Percentiles rank a stretch among this genome's conserved stretches.
Conservation (phyloP, 2,888 invertebrate species). For the Epinotia brunnichana region DNA sequence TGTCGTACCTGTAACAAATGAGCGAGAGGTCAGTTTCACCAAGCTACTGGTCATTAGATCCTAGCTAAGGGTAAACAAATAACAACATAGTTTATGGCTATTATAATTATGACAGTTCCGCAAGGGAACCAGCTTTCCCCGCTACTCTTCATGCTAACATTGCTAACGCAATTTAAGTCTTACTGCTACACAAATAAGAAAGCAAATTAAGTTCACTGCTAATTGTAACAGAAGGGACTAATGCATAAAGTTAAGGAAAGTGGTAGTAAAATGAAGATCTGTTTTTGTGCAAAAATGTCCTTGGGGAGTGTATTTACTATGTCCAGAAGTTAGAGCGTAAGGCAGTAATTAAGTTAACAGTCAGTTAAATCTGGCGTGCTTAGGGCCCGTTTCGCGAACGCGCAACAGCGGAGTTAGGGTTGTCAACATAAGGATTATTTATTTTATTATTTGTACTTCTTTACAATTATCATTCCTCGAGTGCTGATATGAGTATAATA, state of each 20-base stretch:
- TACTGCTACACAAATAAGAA: slow-evolving; percentile 17
- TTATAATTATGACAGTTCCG: slow-evolving; percentile 36
- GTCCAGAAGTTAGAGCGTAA: slow-evolving; percentile 43
- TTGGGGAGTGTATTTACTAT: slow-evolving; percentile 36
- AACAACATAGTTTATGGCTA: slow-evolving; percentile 28
- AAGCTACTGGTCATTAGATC: slow-evolving; percentile 7
- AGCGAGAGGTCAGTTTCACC: slow-evolving; percentile 31
- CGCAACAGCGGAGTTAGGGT: slow-evolving; percentile 16
- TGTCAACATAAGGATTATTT: not conserved
- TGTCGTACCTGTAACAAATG: slow-evolving; percentile 40
- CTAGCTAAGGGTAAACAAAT: slow-evolving; percentile 15
- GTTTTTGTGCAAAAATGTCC: slow-evolving; percentile 43
- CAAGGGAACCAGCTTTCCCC: slow-evolving; percentile 24
- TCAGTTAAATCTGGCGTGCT: slow-evolving; percentile 71
- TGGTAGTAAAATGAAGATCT: slow-evolving; percentile 40
- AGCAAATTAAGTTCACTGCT: not conserved
- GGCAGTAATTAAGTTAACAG: slow-evolving; percentile 66
- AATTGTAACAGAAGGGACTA: slow-evolving; percentile 22
- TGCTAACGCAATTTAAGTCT: slow-evolving; percentile 14
- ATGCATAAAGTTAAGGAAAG: slow-evolving; percentile 37
- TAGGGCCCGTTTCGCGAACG: slow-evolving; percentile 60
- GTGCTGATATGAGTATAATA: not conserved
- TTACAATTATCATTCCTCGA: no score
- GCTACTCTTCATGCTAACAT: slow-evolving; percentile 1
- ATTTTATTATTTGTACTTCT: not conserved